Conservation (phyloP, 2,113 vertebrate genomes). For the Lipophrys pholis region DNA sequence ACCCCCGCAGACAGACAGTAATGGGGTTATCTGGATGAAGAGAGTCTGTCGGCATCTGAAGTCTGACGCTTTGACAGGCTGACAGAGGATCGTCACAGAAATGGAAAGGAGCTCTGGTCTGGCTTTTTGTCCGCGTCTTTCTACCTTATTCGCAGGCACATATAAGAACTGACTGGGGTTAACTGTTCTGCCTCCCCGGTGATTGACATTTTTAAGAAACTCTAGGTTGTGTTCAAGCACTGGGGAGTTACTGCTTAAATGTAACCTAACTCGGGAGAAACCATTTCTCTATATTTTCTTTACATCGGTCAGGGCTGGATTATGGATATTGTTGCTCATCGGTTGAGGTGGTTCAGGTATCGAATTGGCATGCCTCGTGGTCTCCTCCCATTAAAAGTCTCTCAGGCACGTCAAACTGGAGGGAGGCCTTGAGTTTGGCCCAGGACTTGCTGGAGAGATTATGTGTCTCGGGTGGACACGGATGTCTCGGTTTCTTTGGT, state of each 20-base stretch:
- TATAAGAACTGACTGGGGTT: conserved; percentile 1
- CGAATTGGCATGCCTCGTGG: too few relatives aligned
- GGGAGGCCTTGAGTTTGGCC: too few relatives aligned
- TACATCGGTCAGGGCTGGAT: too few relatives aligned
- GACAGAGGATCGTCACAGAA: conserved; percentile 24
- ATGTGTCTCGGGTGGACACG: too few relatives aligned
- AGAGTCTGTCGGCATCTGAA: conserved; percentile 36
- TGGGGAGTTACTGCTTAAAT: background rate
- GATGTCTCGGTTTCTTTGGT: too few relatives aligned
- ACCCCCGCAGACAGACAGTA: conserved; percentile 7
- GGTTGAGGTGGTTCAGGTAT: too few relatives aligned
- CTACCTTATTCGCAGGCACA: conserved; percentile 16
- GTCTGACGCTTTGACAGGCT: conserved; percentile 49
- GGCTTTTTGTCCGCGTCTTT: conserved; percentile 30
- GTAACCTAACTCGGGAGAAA: too few relatives aligned
- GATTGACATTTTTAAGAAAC: conserved; percentile 39
- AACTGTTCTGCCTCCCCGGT: conserved; percentile 18
- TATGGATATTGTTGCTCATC: too few relatives aligned
- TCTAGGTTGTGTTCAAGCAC: conserved; percentile 9
- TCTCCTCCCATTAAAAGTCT: too few relatives aligned
- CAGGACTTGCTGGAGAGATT: too few relatives aligned
- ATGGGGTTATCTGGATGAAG: conserved; percentile 43
- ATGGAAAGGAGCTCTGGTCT: conserved; percentile 28
- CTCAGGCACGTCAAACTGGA: too few relatives aligned
- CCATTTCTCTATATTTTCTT: too few relatives aligned